Base-by-base conservation (phyloP, 1,140 invertebrate species). In the Argopecten irradians region DNA sequence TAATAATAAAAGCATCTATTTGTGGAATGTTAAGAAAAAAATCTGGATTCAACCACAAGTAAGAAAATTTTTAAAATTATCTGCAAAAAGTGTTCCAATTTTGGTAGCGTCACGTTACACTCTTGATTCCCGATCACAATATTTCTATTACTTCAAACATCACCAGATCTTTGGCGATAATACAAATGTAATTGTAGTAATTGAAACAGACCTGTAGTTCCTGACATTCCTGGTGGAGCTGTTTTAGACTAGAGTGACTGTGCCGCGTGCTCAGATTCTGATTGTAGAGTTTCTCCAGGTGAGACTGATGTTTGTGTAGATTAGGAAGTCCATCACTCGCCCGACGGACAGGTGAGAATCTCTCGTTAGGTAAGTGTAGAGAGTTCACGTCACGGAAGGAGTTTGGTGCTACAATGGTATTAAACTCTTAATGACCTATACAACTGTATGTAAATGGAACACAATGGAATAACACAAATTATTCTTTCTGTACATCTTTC, bases 311-410 rank as follows among this genome's bases (percentile, higher is more conserved):
- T 95, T 96, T 96, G 86, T 96, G 91, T 95, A 96, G 91, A 93
- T 95, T 92, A 90, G 96, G 91, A 94, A 96, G 97, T 39, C 97
- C 97, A 96, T 98, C 98, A 89, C 97, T 98, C 36, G 98, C 98
- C 91, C 98, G 96, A 82, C 98, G 96, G 19, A 98, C 98, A 0
- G 98, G 98, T 89, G 98, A 98, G 94, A 98, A 99, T 86, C 98
- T 96, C 95, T 98, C 98, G 46, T 96, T 96, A 88, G 97, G 96
- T 83, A 95, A 95, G 95, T 97, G 96, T 9, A 96, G 90, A 28
- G 93, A 94, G 89, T 95, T 96, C 1, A 95, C 91, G 85, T 97
- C 96, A 93, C 96, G 96, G 93, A 96, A 96, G 85, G 95, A 96
- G 88, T 97, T 96, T 55, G 96, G 95, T 84, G 95, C 96, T 96